Evolutionary conservation across 2,888 invertebrate genomes (phyloP).

Genomic region (Taphrorychus bicolor): DNA sequence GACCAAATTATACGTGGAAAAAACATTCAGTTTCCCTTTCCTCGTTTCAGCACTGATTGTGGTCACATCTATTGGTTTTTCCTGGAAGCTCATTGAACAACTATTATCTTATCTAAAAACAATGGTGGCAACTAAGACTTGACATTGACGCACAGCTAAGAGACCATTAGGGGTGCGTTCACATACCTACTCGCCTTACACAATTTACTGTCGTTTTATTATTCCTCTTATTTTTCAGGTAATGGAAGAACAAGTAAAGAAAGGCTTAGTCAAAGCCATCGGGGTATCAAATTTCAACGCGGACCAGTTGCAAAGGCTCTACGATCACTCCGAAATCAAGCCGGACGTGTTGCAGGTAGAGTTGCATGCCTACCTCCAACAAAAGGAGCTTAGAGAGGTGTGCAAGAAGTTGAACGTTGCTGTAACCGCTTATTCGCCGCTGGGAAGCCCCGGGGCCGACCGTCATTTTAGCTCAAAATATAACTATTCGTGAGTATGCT

Average conservation of each 20-base stretch:
- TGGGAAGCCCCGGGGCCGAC: conserved; percentile 76
- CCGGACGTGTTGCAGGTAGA: conserved; percentile 80
- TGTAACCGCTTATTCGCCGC: conserved; percentile 74
- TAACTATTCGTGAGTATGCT: conserved; percentile 63
- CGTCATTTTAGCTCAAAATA: conserved; percentile 69
- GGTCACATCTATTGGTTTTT: too few relatives aligned
- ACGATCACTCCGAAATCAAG: conserved; percentile 67
- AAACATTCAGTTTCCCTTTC: too few relatives aligned
- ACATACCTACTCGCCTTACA: too few relatives aligned
- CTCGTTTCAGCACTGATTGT: too few relatives aligned
- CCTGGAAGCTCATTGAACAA: too few relatives aligned
- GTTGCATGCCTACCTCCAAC: conserved; percentile 77
- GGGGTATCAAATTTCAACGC: conserved; percentile 83
- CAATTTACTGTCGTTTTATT: conserved; percentile 3
- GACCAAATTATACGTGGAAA: too few relatives aligned
- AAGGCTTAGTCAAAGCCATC: conserved; percentile 72
- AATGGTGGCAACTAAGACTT: too few relatives aligned
- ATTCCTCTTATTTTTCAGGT: too few relatives aligned
- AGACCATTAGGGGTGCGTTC: too few relatives aligned
- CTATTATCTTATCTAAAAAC: too few relatives aligned
- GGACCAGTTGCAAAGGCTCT: conserved; percentile 70
- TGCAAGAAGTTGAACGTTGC: conserved; percentile 70
- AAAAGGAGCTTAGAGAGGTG: conserved; percentile 67
- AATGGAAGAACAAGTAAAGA: conserved; percentile 72
- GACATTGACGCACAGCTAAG: too few relatives aligned